These are phyloP conservation scores for Edolisoma coerulescens DNA, from an alignment of 2,113 vertebrate genomes.

Conservation along the genomic window DNA sequence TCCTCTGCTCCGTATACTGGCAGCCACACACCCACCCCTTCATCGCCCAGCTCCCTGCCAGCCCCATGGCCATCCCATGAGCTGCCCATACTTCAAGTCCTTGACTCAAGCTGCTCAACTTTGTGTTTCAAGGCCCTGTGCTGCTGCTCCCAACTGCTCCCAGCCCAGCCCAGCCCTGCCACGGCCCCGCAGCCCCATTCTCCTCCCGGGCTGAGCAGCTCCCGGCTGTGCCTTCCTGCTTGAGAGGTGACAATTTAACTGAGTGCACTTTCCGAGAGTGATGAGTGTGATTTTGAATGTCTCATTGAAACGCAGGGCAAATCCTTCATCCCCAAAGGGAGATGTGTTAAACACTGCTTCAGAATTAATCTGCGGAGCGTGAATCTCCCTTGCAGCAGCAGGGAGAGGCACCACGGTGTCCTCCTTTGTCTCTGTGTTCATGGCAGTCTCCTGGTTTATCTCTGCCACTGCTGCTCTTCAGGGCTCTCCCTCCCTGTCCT, in stretches of 20 bases:
- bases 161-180: not conserved
- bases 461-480: not conserved
- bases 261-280: not conserved
- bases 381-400: not conserved
- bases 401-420: not conserved
- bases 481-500: not conserved
- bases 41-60: not conserved
- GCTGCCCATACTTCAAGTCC: not conserved
- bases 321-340: slow-evolving; percentile 30
- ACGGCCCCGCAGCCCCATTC: rapidly evolving
- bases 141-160: not conserved
- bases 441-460: not conserved
- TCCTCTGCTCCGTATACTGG: not conserved
- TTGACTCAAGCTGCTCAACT: not conserved
- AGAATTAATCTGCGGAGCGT: not conserved
- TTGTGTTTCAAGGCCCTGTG: not conserved
- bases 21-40: not conserved
- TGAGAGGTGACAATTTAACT: not conserved
- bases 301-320: slow-evolving; percentile 22
- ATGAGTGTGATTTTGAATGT: slow-evolving; percentile 15
- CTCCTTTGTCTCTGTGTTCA: not conserved
- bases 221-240: not conserved
- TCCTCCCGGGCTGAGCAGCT: not conserved
- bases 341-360: not conserved
- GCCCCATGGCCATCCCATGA: rapidly evolving